These are phyloP conservation scores for Alethe diademata DNA, from an alignment of 2,113 vertebrate species.

Conservation along the genomic window DNA sequence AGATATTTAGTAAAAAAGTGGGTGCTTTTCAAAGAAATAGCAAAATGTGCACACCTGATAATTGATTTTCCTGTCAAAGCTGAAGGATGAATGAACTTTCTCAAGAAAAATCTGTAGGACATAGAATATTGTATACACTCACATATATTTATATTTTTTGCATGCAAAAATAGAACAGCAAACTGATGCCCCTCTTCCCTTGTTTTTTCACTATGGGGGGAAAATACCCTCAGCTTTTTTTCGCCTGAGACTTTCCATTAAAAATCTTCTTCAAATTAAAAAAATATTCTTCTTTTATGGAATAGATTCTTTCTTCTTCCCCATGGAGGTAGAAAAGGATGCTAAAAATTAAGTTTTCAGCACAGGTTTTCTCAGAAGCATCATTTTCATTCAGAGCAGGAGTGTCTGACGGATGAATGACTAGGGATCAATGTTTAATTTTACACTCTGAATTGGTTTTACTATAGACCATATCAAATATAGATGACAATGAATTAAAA, in stretches of 20 bases:
- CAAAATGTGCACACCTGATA: not conserved
- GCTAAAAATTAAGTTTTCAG: not conserved
- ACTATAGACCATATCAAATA: not conserved
- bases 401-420: not conserved
- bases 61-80: not conserved
- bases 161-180: not conserved
- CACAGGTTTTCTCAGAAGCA: not conserved
- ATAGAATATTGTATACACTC: not conserved
- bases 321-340: rapidly evolving
- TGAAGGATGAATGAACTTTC: not conserved
- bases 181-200: not conserved
- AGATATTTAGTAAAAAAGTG: not conserved
- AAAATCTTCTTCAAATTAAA: not conserved
- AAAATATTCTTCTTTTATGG: not conserved
- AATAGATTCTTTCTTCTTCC: not conserved
- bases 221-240: rapidly evolving
- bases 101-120: not conserved
- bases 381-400: not conserved
- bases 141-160: not conserved
- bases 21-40: not conserved
- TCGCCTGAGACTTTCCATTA: not conserved
- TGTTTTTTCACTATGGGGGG: rapidly evolving
- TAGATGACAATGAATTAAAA: not conserved
- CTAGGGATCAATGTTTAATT: not conserved
- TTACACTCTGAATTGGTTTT: not conserved